These are phyloP conservation scores for Rhaphigaster nebulosa DNA, from an alignment of 2,888 invertebrate genomes.

Conservation along the genomic window DNA sequence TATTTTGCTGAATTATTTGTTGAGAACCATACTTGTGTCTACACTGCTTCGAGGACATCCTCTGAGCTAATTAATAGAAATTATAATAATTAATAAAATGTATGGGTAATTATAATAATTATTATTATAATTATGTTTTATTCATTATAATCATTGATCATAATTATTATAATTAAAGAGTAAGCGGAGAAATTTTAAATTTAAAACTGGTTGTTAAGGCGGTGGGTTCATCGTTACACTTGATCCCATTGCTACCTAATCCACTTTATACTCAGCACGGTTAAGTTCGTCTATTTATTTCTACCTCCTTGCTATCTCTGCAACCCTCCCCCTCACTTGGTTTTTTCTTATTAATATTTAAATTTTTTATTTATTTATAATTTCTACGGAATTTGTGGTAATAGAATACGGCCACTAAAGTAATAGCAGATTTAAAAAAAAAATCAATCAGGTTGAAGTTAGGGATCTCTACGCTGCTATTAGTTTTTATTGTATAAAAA, in stretches of 20 bases:
- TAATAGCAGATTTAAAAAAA: neutral
- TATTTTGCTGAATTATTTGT: too few relatives aligned
- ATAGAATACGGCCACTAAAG: neutral
- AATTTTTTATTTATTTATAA: neutral
- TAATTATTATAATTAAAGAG: neutral
- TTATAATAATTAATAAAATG: neutral
- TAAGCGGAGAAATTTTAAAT: neutral
- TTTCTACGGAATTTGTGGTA: neutral
- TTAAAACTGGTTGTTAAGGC: neutral
- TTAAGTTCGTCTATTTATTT: slow-evolving; percentile 36
- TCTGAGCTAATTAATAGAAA: too few relatives aligned
- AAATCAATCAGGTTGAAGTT: too few relatives aligned
- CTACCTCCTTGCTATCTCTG: slow-evolving; percentile 1
- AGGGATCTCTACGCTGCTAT: too few relatives aligned
- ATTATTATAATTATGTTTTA: neutral
- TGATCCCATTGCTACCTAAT: slow-evolving; percentile 25
- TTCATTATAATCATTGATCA: neutral
- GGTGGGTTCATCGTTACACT: neutral
- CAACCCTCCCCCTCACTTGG: neutral
- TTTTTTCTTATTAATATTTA: slow-evolving; percentile 27
- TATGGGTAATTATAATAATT: too few relatives aligned
- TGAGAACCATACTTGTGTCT: too few relatives aligned
- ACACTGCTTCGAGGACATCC: too few relatives aligned
- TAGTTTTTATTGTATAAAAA: too few relatives aligned
- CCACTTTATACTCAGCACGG: slow-evolving; percentile 19